Evolutionary conservation across 1,140 invertebrate genomes (phyloP).

Genomic region (Lepidurus packardi): DNA sequence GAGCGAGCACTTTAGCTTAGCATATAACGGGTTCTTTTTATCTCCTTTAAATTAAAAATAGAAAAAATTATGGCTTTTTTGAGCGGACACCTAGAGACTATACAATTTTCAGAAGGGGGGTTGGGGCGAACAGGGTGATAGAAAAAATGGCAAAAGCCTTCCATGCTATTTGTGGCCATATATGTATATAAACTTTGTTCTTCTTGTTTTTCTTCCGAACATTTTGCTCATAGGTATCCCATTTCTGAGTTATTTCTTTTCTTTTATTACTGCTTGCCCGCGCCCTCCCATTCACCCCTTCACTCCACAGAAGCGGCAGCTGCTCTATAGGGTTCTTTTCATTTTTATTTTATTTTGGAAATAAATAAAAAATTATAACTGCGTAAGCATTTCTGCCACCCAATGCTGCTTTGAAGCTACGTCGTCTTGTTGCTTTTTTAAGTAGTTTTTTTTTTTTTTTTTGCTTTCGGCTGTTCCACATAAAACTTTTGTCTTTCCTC

Average conservation of each 20-base stretch:
- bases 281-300: too few species aligned
- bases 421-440: not conserved
- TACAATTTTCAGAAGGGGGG: not conserved
- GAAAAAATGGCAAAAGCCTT: not conserved
- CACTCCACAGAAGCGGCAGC: too few species aligned
- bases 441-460: not conserved
- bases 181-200: not conserved
- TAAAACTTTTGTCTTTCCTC: not conserved
- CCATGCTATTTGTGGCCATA: not conserved
- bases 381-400: not conserved
- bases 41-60: not conserved
- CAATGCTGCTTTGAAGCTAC: not conserved
- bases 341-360: too few species aligned
- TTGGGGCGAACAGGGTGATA: not conserved
- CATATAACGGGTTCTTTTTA: not conserved
- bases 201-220: not conserved
- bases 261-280: too few species aligned
- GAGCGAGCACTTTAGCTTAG: not conserved
- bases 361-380: not conserved
- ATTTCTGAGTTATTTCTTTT: not conserved
- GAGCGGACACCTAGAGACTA: not conserved
- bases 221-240: not conserved
- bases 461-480: not conserved
- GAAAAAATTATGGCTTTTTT: slow-evolving; percentile 11
- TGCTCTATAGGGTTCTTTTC: too few species aligned